A percentile compares a stretch with the other conserved stretches of the same genome.
Conservation (phyloP, 2,888 invertebrate genomes). For the Stenoptilia bipunctidactyla region DNA sequence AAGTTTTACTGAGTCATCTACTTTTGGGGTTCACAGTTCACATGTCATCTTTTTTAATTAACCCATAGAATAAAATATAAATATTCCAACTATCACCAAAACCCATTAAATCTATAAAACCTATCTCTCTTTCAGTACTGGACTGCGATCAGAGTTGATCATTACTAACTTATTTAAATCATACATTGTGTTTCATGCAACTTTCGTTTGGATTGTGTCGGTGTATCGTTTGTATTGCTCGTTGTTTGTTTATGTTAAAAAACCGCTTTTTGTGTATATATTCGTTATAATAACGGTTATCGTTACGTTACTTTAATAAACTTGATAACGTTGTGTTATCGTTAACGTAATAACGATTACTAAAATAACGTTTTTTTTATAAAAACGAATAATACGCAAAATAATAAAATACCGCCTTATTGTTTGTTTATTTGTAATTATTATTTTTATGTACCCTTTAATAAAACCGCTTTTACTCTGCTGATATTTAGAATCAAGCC, state of each 20-base stretch:
- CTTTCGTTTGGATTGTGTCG: slow-evolving; percentile 41
- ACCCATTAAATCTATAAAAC: too few species aligned
- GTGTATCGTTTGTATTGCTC: slow-evolving; percentile 51
- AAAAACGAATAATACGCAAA: background rate
- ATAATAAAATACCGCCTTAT: background rate
- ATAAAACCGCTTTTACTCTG: slow-evolving; percentile 16
- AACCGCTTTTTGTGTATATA: slow-evolving; percentile 7
- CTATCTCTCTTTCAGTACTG: background rate
- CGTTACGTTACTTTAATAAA: too few species aligned
- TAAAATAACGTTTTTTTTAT: too few species aligned
- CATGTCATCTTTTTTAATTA: too few species aligned
- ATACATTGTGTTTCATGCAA: slow-evolving; percentile 34
- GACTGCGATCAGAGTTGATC: background rate
- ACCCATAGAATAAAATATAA: too few species aligned
- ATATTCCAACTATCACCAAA: too few species aligned
- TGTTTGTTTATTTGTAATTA: background rate
- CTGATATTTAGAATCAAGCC: slow-evolving; percentile 56
- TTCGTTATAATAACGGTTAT: too few species aligned
- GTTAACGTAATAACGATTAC: too few species aligned
- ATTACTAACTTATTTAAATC: background rate
- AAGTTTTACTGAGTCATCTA: too few species aligned
- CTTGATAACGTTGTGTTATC: too few species aligned
- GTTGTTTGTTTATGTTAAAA: slow-evolving; percentile 23
- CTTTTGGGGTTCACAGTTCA: too few species aligned
- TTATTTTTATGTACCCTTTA: too few species aligned